Conservation (phyloP, 2,797 vertebrate genomes). For the Aeoliscus strigatus region DNA sequence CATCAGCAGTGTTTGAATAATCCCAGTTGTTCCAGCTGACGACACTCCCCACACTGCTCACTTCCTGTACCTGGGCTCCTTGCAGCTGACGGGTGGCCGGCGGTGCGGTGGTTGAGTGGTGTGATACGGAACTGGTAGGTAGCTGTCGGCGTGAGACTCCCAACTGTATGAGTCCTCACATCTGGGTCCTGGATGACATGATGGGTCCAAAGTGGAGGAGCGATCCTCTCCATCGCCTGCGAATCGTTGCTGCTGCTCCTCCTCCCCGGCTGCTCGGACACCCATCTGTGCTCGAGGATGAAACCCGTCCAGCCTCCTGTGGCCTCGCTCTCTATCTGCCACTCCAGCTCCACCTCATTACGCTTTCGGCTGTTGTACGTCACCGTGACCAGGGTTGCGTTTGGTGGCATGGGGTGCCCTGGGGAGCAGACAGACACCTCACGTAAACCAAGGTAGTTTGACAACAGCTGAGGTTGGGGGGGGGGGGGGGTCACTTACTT, state of each 20-base stretch:
- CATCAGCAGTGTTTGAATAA: constrained; percentile 5
- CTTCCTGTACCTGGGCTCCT: constrained; percentile 84
- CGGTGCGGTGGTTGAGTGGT: constrained; percentile 83
- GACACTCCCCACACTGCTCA: too few relatives aligned
- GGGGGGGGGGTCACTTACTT: too few relatives aligned
- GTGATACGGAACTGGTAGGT: constrained; percentile 82
- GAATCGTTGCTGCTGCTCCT: constrained; percentile 29
- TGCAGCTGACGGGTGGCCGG: constrained; percentile 82
- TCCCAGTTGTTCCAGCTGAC: too few relatives aligned
- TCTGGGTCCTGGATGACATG: constrained; percentile 72
- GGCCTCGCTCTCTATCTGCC: constrained; percentile 68
- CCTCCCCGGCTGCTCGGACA: constrained; percentile 26
- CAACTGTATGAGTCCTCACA: constrained; percentile 69
- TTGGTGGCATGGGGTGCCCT: constrained; percentile 86
- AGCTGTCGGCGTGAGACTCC: constrained; percentile 75
- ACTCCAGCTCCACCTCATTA: constrained; percentile 83
- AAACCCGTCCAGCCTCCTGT: constrained; percentile 79
- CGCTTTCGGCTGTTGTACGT: constrained; percentile 74
- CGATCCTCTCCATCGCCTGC: constrained; percentile 20
- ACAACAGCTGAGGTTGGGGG: too few relatives aligned
- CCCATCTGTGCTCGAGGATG: constrained; percentile 74
- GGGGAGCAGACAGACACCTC: constrained; percentile 5
- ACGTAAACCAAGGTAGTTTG: too few relatives aligned
- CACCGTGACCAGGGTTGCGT: constrained; percentile 81
- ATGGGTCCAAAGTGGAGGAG: constrained; percentile 72